These are phyloP conservation scores for Nomada hirtipes DNA, from an alignment of 2,888 invertebrate genomes.

Conservation along the genomic window DNA sequence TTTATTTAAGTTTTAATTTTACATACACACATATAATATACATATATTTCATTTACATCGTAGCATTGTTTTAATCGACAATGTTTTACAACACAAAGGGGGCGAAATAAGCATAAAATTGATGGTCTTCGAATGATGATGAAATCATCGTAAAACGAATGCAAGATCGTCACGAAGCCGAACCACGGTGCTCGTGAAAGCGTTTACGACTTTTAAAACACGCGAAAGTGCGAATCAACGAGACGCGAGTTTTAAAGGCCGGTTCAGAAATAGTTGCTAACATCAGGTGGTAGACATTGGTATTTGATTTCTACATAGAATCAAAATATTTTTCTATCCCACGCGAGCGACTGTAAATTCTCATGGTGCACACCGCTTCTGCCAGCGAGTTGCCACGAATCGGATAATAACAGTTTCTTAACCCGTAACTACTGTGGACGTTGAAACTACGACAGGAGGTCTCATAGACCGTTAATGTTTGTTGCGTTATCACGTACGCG, in stretches of 20 bases:
- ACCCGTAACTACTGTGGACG: no score
- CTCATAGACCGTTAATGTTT: no score
- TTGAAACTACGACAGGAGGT: no score
- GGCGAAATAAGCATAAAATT: conserved; percentile 1
- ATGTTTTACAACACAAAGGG: background rate
- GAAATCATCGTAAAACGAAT: conserved; percentile 25
- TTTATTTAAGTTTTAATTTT: no score
- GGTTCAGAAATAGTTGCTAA: conserved; percentile 11
- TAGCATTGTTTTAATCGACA: background rate
- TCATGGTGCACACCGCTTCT: no score
- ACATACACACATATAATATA: no score
- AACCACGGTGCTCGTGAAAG: conserved; percentile 51
- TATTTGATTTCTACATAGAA: conserved; percentile 7
- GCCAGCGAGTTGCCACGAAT: no score
- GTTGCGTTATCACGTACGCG: no score
- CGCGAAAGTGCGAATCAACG: conserved; percentile 52
- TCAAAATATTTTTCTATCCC: conserved; percentile 14
- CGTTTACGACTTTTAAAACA: conserved; percentile 51
- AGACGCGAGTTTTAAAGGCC: conserved; percentile 32
- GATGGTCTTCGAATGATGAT: conserved; percentile 38
- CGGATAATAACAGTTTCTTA: background rate
- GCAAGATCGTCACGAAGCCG: conserved; percentile 24
- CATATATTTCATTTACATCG: background rate
- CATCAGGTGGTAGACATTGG: conserved; percentile 5
- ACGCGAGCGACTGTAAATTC: background rate